Evolutionary conservation across 2,888 invertebrate species (phyloP).

Genomic region (Gymnoscelis rufifasciata): DNA sequence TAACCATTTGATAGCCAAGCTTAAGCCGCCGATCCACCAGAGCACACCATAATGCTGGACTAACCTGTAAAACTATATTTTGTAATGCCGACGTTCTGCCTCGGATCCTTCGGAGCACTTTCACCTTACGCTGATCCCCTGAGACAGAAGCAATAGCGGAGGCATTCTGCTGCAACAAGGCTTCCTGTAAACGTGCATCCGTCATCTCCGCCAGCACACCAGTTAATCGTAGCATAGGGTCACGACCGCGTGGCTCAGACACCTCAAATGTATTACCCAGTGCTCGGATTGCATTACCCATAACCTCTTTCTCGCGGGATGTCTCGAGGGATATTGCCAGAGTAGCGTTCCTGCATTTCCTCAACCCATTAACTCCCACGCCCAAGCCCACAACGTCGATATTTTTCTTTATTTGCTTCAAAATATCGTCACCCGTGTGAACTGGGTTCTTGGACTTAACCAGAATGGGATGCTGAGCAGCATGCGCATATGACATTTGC

Average conservation of each 20-base stretch:
- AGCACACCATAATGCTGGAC: background rate
- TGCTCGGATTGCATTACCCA: background rate
- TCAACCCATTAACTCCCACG: background rate
- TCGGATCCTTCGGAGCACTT: background rate
- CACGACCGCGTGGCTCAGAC: background rate
- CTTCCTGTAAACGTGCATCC: background rate
- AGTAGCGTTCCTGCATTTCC: background rate
- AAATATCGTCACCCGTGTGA: background rate
- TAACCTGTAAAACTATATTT: background rate
- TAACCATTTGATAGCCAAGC: background rate
- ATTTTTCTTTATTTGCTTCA: background rate
- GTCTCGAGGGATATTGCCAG: background rate
- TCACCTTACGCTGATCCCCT: background rate
- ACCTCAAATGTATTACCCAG: background rate
- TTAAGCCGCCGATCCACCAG: background rate
- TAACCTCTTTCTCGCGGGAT: background rate
- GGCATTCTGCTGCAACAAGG: background rate
- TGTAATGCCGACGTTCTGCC: background rate
- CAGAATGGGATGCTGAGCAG: background rate
- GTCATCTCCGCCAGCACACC: background rate
- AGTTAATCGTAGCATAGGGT: background rate
- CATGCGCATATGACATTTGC: background rate
- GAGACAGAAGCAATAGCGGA: background rate
- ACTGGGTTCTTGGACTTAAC: background rate
- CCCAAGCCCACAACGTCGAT: background rate